phyloP scores from a whole-genome alignment of 1,140 invertebrate genomes.

The Zaprionus ghesquierei region DNA sequence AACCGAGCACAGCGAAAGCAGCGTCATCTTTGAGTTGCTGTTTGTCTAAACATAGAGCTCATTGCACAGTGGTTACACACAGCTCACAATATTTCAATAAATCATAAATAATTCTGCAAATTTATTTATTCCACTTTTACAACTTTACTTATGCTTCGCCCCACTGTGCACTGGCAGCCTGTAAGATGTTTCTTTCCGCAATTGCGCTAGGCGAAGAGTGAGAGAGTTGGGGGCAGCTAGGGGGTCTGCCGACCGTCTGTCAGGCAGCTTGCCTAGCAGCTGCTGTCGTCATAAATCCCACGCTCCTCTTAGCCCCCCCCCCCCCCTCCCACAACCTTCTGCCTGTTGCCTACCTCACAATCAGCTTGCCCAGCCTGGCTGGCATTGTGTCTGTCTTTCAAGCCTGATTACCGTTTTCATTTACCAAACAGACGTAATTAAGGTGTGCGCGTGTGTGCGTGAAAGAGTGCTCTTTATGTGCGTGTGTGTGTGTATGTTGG shows the following conservation, averaged over 20 bases:
- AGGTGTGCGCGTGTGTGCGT: conserved; percentile 51
- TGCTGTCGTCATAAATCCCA: conserved; percentile 74
- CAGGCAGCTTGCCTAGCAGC: conserved; percentile 45
- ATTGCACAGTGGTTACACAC: conserved; percentile 10
- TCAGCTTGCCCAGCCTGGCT: conserved; percentile 45
- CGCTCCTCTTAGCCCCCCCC: conserved; percentile 17
- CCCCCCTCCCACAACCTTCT: no score
- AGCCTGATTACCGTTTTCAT: conserved; percentile 78
- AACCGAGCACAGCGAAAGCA: conserved; percentile 25
- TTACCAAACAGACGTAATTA: conserved; percentile 79
- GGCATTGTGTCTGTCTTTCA: conserved; percentile 77
- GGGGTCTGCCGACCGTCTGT: conserved; percentile 13
- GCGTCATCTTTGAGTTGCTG: conserved; percentile 9
- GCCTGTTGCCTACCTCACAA: conserved; percentile 39
- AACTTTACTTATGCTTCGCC: no score
- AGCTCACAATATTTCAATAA: background rate
- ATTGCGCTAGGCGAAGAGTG: background rate
- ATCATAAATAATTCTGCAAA: background rate
- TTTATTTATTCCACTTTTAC: no score
- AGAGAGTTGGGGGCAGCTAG: background rate
- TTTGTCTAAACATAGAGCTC: conserved; percentile 33
- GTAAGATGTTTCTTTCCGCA: conserved; percentile 9
- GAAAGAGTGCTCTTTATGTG: background rate
- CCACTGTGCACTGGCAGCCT: conserved; percentile 16
- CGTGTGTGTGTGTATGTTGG: background rate